A percentile compares a stretch with the other conserved stretches of the same genome.
These are phyloP conservation scores for Oryzaephilus surinamensis DNA, from an alignment of 1,140 invertebrate species.

Conservation along the genomic window DNA sequence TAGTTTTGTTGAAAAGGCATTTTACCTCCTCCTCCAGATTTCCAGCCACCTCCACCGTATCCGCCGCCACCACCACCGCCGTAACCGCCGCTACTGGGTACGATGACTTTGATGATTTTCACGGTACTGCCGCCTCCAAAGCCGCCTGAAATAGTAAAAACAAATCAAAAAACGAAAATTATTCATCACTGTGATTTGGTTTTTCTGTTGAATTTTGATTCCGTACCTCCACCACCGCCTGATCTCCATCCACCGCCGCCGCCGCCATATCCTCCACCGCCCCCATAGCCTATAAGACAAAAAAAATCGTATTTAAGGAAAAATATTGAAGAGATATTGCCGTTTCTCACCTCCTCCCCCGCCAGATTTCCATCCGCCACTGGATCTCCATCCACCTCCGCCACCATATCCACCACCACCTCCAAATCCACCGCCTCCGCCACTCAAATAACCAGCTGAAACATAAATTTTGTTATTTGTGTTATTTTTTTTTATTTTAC, in stretches of 20 bases:
- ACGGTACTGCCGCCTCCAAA: constrained; percentile 1
- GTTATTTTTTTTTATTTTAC: background rate
- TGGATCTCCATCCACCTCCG: constrained; percentile 1
- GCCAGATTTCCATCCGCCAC: background rate
- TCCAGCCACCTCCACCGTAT: background rate
- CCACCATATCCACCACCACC: background rate
- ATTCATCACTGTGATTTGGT: background rate
- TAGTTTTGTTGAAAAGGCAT: too few species aligned
- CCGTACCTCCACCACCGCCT: constrained; percentile 1
- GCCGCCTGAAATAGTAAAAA: too few species aligned
- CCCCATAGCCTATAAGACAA: too few species aligned
- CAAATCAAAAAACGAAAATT: too few species aligned
- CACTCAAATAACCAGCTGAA: too few species aligned
- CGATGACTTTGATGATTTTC: constrained; percentile 4
- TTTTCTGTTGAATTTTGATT: background rate
- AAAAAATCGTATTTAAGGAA: too few species aligned
- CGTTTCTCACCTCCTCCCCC: constrained; percentile 3
- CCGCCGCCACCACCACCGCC: constrained; percentile 1
- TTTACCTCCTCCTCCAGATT: constrained; percentile 5
- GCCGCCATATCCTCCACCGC: background rate
- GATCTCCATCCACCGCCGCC: background rate
- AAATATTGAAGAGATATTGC: too few species aligned
- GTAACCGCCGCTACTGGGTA: constrained; percentile 1
- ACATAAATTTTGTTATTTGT: constrained; percentile 2
- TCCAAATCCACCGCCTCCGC: too few species aligned